Conservation (phyloP, 2,888 invertebrate genomes). For the Antheraea yamamai region DNA sequence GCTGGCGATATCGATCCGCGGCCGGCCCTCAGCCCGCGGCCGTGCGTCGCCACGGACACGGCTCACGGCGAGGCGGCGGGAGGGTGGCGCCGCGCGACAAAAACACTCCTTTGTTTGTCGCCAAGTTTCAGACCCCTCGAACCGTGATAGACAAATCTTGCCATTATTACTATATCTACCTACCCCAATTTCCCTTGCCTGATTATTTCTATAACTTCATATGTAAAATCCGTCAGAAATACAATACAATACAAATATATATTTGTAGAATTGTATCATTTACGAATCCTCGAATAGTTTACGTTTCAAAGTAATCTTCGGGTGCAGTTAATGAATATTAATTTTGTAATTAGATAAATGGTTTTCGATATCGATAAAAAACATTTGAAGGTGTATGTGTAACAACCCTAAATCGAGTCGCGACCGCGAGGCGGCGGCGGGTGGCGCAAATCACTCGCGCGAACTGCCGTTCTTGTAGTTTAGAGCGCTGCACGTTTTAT, state of each 20-base stretch:
- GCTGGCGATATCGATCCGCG: constrained; percentile 77
- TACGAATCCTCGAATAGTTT: background rate
- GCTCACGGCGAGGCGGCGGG: constrained; percentile 68
- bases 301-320: background rate
- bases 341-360: background rate
- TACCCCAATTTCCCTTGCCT: background rate
- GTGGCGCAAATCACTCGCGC: constrained; percentile 81
- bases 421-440: constrained; percentile 71
- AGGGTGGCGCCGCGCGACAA: constrained; percentile 72
- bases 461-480: constrained; percentile 77
- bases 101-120: constrained; percentile 79
- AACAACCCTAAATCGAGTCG: constrained; percentile 64
- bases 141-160: background rate
- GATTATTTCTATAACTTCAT: background rate
- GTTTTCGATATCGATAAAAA: constrained; percentile 25
- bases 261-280: background rate
- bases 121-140: constrained; percentile 28
- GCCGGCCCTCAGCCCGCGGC: constrained; percentile 56
- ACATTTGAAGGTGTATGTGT: constrained; percentile 17
- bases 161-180: constrained; percentile 12
- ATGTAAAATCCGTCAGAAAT: background rate
- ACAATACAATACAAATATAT: background rate
- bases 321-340: background rate
- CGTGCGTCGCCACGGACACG: constrained; percentile 71
- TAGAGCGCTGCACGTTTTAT: constrained; percentile 56